Percentiles rank a stretch among this genome's conserved stretches.
phyloP scores from a whole-genome alignment of 2,888 invertebrate genomes.

The Podabrus alpinus region DNA sequence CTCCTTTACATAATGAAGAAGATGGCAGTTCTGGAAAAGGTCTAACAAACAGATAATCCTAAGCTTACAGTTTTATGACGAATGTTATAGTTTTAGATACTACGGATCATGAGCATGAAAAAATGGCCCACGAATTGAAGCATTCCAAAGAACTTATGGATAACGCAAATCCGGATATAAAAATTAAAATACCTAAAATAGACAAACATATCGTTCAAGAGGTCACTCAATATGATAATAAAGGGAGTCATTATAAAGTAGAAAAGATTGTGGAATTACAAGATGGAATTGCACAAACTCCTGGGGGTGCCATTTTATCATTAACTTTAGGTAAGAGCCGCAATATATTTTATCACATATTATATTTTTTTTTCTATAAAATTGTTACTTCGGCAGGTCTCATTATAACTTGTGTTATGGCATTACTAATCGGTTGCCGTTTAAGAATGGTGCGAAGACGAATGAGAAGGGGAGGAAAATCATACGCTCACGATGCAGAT shows the following conservation, averaged over 20 bases:
- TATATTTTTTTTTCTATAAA: no score
- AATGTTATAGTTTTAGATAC: constrained; percentile 28
- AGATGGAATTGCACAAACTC: constrained; percentile 70
- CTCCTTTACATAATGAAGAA: not conserved
- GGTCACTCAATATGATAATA: constrained; percentile 38
- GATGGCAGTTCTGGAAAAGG: not conserved
- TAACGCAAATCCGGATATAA: constrained; percentile 17
- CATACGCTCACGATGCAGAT: constrained; percentile 91
- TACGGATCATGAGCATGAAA: constrained; percentile 49
- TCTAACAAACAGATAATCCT: not conserved
- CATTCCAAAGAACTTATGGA: constrained; percentile 45
- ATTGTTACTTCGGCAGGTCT: constrained; percentile 63
- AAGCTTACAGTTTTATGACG: not conserved
- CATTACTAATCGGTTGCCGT: constrained; percentile 81
- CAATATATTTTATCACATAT: not conserved
- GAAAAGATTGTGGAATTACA: constrained; percentile 46
- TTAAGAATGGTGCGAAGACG: constrained; percentile 76
- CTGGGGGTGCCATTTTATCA: constrained; percentile 80
- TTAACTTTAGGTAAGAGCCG: constrained; percentile 67
- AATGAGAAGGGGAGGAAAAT: constrained; percentile 76
- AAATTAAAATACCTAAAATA: constrained; percentile 24
- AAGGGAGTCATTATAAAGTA: constrained; percentile 45
- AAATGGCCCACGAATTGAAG: constrained; percentile 53
- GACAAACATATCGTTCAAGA: constrained; percentile 18
- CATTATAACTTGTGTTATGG: constrained; percentile 78